Evolutionary conservation across 2,888 invertebrate species (phyloP), one percentile per base, ranked within the genome.

Genomic region (Habroteleia sp.): DNA sequence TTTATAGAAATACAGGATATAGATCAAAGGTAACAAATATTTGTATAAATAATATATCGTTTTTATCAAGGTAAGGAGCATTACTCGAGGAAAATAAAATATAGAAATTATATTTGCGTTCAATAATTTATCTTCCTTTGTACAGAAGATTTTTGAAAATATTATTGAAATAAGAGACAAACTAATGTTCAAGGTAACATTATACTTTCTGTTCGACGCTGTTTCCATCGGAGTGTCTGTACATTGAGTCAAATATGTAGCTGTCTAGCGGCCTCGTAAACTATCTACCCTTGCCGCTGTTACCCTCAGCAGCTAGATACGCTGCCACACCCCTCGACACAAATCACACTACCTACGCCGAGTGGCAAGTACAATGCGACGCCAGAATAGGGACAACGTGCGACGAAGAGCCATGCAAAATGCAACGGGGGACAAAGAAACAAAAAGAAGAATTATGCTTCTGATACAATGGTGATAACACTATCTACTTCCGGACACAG

Each of bases 191-290:
- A 3, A 37, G 13, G 31, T 35, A 58, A 58, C 58, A 52, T 65
- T 65, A 58, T 48, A 62, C 60, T 74, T 66, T 62, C 39, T 13
- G 48, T 50, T 65, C 27, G 37, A 50, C 33, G 35, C 44, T n/a
- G 31, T 52, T 73, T 58, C 41, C 14, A 66, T 46, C 60, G 46
- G 37, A 13, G 41, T 60, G 62, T 54, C 54, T 58, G 68, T 63
- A 63, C 63, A 62, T 31, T 50, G 56, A 56, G 63, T 69, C 65
- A 79, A 80, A 81, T 80, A 79, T 81, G 78, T 81, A 78, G 72
- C 72, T 75, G 79, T 74, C 80, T 78, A 75, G 48, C 66, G 56
- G 69, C 54, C 82, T 81, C 81, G 81, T 81, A 81, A 83, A 82
- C 79, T 81, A 81, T 76, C 75, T 72, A 76, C 78, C 81, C 79